Evolutionary conservation across 2,888 invertebrate species (phyloP), one percentile per base, ranked within the genome.

Genomic region (Brenthis daphne): DNA sequence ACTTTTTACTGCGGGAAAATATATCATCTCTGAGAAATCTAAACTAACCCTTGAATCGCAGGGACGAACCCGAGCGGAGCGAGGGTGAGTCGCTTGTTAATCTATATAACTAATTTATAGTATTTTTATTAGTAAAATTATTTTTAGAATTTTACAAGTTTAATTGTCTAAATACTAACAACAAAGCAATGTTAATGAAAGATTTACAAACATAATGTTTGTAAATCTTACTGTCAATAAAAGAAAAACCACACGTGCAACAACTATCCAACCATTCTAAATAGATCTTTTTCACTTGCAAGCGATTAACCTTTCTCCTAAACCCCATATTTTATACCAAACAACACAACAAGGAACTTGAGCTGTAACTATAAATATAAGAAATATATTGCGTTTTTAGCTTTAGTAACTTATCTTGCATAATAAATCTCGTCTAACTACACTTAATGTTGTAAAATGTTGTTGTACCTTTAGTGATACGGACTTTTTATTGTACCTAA

Each of bases 351-450:
- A 51, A 61, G 60, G 55, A 56, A 67, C 37, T 56, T 56, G 48
- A 37, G 54, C 12, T 37, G 55, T 56, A 61, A 13, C 61, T 65
- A 65, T 65, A 68, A 67, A 67, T 72, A 57, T 65, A 68, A 63
- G 57, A 57, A 68, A 71, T 58, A 56, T 58, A 63, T 67, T 67
- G 69, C 67, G 63, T 72, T 68, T 67, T 63, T 63, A 57, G 63
- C 48, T 67, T 43, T 65, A 58, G 51, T 43, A 37, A 63, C 65
- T 65, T 72, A 72, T 72, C 72, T 70, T n/a, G 55, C 51, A 55
- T 64, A 67, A 70, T 72, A 72, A 72, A 72, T 72, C 64, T 64
- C 51, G 50, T 24, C 60, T 54, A 72, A 72, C 67, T 65, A 69
- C 72, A 57, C 60, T 72, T 65, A 67, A 65, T 67, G 67, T 29